Conservation (phyloP, 2,113 vertebrate species). For the Progne subis region DNA sequence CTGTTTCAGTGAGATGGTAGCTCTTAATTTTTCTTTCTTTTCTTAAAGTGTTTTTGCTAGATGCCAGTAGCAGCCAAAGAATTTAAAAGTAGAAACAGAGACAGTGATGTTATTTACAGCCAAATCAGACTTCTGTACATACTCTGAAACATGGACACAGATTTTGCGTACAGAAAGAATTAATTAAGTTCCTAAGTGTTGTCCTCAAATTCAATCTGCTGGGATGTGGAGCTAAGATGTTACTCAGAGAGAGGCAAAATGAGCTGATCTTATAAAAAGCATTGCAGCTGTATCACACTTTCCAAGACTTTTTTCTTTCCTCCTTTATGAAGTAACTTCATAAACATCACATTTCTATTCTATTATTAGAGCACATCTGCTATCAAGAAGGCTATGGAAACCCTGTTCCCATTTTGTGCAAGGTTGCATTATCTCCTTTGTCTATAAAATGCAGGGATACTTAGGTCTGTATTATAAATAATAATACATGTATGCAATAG, state of each 20-base stretch:
- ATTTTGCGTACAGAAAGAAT: neutral
- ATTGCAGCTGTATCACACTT: neutral
- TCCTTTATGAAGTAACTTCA: slow-evolving; percentile 10
- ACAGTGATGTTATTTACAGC: neutral
- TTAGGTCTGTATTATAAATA: slow-evolving; percentile 72
- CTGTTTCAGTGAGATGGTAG: neutral
- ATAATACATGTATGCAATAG: slow-evolving; percentile 52
- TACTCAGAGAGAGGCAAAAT: neutral
- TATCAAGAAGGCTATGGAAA: neutral
- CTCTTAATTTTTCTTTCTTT: neutral
- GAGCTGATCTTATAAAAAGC: neutral
- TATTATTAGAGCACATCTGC: neutral
- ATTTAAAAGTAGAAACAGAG: neutral
- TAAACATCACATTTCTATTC: neutral
- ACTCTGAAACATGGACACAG: neutral
- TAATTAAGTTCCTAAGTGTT: neutral
- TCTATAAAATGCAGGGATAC: slow-evolving; percentile 24
- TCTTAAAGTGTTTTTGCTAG: neutral
- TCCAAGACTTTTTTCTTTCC: neutral
- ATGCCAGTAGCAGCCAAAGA: neutral
- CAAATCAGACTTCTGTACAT: neutral
- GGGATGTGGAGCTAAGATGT: neutral
- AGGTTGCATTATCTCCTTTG: neutral
- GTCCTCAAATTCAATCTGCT: neutral
- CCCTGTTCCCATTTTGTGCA: neutral